Conservation (phyloP, 2,888 invertebrate genomes). For the Drepana falcataria region DNA sequence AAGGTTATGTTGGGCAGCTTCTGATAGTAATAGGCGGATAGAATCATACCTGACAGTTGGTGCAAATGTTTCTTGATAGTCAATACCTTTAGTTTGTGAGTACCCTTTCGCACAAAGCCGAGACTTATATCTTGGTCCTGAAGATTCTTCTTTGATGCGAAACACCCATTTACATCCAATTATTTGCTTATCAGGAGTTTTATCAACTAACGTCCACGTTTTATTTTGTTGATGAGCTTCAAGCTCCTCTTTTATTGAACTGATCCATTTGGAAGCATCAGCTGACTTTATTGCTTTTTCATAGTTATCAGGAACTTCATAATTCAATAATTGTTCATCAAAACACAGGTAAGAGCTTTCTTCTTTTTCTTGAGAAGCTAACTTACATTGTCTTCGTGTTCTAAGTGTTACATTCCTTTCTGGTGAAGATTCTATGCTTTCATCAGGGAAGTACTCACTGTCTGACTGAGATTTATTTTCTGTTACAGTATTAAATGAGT, state of each 20-base stretch:
- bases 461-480: background rate
- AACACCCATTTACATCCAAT: slow-evolving; percentile 16
- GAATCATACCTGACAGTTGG: slow-evolving; percentile 23
- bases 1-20: slow-evolving; percentile 12
- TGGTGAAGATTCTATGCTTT: background rate
- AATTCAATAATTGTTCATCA: too few species aligned
- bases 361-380: too few species aligned
- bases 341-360: slow-evolving; percentile 2
- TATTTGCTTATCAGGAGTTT: slow-evolving; percentile 5
- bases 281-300: slow-evolving; percentile 6
- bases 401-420: too few species aligned
- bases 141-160: slow-evolving; percentile 10
- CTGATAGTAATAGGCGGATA: slow-evolving; percentile 13
- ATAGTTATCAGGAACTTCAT: background rate
- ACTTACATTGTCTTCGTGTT: background rate
- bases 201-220: slow-evolving; percentile 15
- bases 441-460: background rate
- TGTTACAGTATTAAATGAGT: background rate
- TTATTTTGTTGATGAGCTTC: slow-evolving; percentile 11
- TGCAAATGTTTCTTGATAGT: slow-evolving; percentile 18
- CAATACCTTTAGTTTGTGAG: slow-evolving; percentile 11
- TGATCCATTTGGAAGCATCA: slow-evolving; percentile 8
- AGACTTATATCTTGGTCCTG: slow-evolving; percentile 15
- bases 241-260: slow-evolving; percentile 10
- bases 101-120: slow-evolving; percentile 22